phyloP scores from a whole-genome alignment of 2,888 invertebrate genomes.

The Folsomia manolachei region DNA sequence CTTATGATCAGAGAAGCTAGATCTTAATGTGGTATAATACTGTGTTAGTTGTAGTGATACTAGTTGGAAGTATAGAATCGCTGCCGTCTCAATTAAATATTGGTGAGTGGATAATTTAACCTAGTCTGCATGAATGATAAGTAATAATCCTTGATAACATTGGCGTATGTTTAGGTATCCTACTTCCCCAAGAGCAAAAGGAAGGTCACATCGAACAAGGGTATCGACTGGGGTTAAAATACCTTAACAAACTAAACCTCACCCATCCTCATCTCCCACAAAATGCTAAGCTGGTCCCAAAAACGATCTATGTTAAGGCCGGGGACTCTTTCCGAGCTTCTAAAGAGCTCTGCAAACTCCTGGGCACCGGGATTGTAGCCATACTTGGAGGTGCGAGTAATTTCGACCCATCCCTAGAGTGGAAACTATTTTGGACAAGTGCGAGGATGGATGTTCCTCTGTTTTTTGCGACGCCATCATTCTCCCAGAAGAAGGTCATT shows the following conservation, averaged over 20 bases:
- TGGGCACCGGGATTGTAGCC: conserved; percentile 40
- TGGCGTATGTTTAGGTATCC: conserved; percentile 38
- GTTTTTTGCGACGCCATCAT: conserved; percentile 44
- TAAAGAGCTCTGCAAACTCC: conserved; percentile 55
- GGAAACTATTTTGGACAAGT: conserved; percentile 47
- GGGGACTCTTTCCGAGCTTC: conserved; percentile 78
- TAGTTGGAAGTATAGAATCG: background rate
- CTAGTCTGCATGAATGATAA: no score
- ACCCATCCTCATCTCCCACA: conserved; percentile 60
- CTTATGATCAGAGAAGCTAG: no score
- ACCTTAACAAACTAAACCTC: conserved; percentile 67
- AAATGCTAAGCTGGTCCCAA: conserved; percentile 68
- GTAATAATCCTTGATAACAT: no score
- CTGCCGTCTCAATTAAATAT: background rate
- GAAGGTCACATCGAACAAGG: conserved; percentile 47
- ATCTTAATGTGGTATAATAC: background rate
- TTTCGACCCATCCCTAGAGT: conserved; percentile 45
- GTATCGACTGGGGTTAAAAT: conserved; percentile 46
- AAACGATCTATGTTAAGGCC: conserved; percentile 70
- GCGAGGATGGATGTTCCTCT: conserved; percentile 46
- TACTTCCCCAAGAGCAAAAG: conserved; percentile 44
- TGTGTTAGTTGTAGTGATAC: background rate
- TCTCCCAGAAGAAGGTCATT: conserved; percentile 35
- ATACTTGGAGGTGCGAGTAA: conserved; percentile 43
- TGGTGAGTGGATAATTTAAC: background rate